phyloP scores from a whole-genome alignment of 2,113 vertebrate genomes.

The Oplegnathus fasciatus region DNA sequence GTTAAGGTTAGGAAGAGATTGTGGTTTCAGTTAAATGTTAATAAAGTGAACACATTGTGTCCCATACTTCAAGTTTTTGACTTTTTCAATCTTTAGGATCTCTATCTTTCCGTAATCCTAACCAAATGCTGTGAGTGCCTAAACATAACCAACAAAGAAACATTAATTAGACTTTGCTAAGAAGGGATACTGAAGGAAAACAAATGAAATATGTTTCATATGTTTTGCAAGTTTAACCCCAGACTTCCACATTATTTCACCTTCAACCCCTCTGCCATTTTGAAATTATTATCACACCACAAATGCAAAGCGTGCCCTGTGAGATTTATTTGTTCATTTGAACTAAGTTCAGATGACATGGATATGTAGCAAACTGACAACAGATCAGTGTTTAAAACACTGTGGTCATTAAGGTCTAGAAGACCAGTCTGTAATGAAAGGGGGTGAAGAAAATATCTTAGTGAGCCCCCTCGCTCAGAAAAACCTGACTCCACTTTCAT shows the following conservation, averaged over 20 bases:
- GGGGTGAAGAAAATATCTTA: constrained; percentile 35
- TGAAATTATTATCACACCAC: background rate
- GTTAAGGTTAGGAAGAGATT: background rate
- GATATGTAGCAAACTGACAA: constrained; percentile 23
- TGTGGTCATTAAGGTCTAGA: constrained; percentile 66
- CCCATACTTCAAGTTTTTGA: background rate
- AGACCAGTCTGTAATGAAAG: constrained; percentile 65
- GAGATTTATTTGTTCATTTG: constrained; percentile 24
- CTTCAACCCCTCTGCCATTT: background rate
- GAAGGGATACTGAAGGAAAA: background rate
- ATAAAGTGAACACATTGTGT: background rate
- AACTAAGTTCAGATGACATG: background rate
- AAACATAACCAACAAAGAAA: background rate
- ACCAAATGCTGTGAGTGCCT: background rate
- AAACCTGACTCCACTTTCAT: constrained; percentile 69
- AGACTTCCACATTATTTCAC: background rate
- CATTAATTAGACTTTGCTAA: background rate
- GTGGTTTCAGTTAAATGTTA: background rate
- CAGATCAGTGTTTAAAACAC: constrained; percentile 45
- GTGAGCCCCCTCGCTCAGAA: constrained; percentile 47
- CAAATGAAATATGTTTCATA: background rate
- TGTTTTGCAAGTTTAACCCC: background rate
- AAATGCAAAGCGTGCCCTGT: background rate
- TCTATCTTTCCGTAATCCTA: background rate
- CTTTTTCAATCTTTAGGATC: no score